A percentile compares a stretch with the other conserved stretches of the same genome.
phyloP scores from a whole-genome alignment of 2,113 vertebrate species.

The Myrmecobius fasciatus region DNA sequence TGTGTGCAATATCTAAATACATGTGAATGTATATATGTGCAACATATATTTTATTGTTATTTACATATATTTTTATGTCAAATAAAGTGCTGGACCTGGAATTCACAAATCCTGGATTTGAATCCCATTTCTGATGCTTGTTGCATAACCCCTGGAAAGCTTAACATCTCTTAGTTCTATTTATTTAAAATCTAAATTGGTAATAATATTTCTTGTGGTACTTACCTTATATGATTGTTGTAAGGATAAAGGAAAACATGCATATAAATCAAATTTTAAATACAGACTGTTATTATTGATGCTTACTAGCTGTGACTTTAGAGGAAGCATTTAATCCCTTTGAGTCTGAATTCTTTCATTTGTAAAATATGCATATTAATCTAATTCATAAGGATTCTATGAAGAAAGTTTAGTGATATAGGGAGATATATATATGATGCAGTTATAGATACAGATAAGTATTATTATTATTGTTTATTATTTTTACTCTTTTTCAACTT shows the following conservation, averaged over 20 bases:
- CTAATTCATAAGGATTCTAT: neutral
- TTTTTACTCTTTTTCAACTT: neutral
- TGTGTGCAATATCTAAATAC: neutral
- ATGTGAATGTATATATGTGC: neutral
- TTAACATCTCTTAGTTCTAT: neutral
- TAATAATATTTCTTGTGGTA: neutral
- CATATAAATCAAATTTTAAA: neutral
- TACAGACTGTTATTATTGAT: neutral
- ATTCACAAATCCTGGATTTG: neutral
- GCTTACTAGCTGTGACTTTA: neutral
- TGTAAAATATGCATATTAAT: neutral
- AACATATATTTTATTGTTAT: neutral
- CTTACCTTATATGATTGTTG: neutral
- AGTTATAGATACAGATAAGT: neutral
- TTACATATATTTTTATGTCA: neutral
- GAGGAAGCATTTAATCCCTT: neutral
- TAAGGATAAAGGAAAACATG: neutral
- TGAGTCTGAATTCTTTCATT: neutral
- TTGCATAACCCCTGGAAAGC: neutral
- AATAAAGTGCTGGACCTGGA: neutral
- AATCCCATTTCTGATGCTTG: slow-evolving; percentile 16
- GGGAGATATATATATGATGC: neutral
- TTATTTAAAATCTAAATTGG: slow-evolving; percentile 26
- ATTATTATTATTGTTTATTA: neutral
- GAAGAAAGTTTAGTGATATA: neutral